Evolutionary conservation across 2,888 invertebrate species (phyloP), one percentile per base, ranked within the genome.

Genomic region (Drosophila eohydei): DNA sequence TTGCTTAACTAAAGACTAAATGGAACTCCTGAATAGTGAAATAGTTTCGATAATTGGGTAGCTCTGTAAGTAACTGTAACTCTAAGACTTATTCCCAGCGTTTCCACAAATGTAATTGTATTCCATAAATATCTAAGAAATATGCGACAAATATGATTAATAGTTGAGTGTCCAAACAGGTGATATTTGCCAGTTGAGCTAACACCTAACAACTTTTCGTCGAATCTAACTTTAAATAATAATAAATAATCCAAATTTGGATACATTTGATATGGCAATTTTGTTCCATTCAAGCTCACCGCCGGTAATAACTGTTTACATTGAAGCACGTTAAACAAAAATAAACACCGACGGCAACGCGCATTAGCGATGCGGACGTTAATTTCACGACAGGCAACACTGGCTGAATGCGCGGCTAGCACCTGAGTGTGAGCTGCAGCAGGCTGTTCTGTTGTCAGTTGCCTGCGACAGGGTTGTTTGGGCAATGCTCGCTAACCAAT

Each of bases 401-500:
- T 57, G 46, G 41, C 54, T 55, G 41, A 55, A 48, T 63, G 63
- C 32, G 41, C 40, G 40, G 14, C 46, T 3, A 41, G 21, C 32
- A 43, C 28, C 69, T 16, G 55, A 54, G 52, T 46, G 63, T 34
- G 32, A 36, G 57, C 40, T 38, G 34, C 40, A 9, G 48, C 36
- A 6, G 36, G 9, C 48, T 38, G 38, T 0, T 36, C 51, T 52
- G 36, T 3, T 14, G 16, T 1, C 38, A 26, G n/a, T 5, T 50
- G 63, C 50, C 56, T 28, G 67, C 40, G 36, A 38, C 51, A 57
- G 56, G 66, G 65, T 52, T 64, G 71, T 26, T 60, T 30, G 38
- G n/a, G 72, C 26, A n/a, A 0, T 34, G 30, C 28, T 0, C 16
- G 32, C 2, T 30, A 41, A 55, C 81, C 81, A 81, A 81, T 81